Percentiles rank a stretch among this genome's conserved stretches.
Conservation (phyloP, 2,888 invertebrate genomes). For the Coenonympha arcania region DNA sequence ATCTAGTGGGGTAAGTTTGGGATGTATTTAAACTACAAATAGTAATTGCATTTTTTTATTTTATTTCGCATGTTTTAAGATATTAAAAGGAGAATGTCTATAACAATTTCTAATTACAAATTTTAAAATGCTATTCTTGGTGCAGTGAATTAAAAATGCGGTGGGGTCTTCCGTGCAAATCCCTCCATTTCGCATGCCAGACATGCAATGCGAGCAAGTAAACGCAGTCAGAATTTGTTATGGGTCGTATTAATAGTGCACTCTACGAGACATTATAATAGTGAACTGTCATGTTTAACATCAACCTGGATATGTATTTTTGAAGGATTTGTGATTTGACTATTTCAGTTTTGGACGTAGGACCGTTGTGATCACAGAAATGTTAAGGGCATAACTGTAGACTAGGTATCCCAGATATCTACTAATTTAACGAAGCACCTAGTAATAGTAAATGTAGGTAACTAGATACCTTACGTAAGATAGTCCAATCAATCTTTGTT, state of each 20-base stretch:
- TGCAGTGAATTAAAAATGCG: constrained; percentile 20
- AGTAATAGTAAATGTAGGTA: too few relatives aligned
- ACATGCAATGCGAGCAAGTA: constrained; percentile 26
- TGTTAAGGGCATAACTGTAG: too few relatives aligned
- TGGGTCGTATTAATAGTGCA: constrained; percentile 22
- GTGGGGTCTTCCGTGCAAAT: constrained; percentile 21
- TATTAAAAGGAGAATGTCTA: too few relatives aligned
- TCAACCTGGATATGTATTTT: constrained; percentile 3
- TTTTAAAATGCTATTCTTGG: constrained; percentile 11
- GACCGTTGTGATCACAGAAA: too few relatives aligned
- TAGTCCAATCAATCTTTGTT: too few relatives aligned
- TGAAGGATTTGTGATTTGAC: not conserved
- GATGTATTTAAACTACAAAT: too few relatives aligned
- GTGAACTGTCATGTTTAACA: constrained; percentile 20
- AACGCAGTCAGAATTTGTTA: constrained; percentile 26
- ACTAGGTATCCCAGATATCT: too few relatives aligned
- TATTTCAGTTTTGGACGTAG: not conserved
- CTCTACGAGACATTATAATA: constrained; percentile 19
- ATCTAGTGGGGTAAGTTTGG: too few relatives aligned
- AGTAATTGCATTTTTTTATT: too few relatives aligned
- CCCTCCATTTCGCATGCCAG: constrained; percentile 23
- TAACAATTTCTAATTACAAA: not conserved
- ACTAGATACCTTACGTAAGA: too few relatives aligned
- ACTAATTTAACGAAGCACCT: too few relatives aligned
- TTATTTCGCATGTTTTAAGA: too few relatives aligned